A percentile compares a stretch with the other conserved stretches of the same genome.
Evolutionary conservation across 2,113 vertebrate species (phyloP).

Genomic region (Sylvia atricapilla): DNA sequence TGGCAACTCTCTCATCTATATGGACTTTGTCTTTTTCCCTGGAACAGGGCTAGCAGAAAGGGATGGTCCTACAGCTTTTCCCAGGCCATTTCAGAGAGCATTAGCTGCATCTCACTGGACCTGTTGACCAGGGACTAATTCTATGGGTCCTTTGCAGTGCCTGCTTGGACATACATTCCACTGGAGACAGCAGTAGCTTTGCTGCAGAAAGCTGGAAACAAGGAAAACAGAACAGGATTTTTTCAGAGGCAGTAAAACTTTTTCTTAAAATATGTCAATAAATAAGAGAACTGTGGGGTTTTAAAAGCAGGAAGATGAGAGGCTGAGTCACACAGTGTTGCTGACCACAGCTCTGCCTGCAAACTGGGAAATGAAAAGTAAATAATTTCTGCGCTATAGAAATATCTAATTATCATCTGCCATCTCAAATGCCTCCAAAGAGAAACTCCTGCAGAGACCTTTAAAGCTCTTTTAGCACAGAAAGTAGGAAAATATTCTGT

Average conservation of each 20-base stretch:
- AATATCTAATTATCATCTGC: conserved; percentile 35
- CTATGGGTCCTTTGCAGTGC: neutral
- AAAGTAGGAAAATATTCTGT: conserved; percentile 41
- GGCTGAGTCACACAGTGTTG: conserved; percentile 13
- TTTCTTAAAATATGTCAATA: neutral
- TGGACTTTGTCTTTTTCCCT: neutral
- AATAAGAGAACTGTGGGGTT: neutral
- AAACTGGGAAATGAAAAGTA: neutral
- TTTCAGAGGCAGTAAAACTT: neutral
- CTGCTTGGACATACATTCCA: neutral
- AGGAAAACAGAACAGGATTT: neutral
- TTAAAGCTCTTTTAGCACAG: conserved; percentile 29
- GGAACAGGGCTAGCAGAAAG: neutral
- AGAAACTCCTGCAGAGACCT: conserved; percentile 33
- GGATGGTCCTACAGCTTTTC: neutral
- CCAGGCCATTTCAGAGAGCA: neutral
- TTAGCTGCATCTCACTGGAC: neutral
- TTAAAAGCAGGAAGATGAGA: conserved; percentile 33
- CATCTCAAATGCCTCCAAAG: conserved; percentile 4
- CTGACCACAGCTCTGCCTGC: conserved; percentile 23
- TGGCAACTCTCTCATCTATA: neutral
- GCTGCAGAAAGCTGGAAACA: neutral
- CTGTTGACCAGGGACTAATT: neutral
- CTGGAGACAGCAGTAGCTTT: neutral
- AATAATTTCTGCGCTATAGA: neutral